These are phyloP conservation scores for Cyprinus carpio DNA, from an alignment of 2,113 vertebrate species.

Conservation along the genomic window DNA sequence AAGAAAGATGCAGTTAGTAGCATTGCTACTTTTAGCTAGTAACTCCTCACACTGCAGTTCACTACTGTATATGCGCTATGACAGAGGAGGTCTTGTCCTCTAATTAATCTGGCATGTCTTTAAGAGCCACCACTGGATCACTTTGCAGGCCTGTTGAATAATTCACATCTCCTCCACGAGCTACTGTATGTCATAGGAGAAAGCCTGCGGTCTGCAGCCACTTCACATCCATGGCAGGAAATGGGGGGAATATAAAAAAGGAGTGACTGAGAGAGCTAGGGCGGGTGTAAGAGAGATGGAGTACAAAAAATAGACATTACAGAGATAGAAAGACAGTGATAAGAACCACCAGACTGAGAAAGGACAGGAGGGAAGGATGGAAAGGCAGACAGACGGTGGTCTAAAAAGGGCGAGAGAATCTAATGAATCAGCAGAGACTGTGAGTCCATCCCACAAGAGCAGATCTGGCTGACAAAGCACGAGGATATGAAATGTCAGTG, in stretches of 20 bases:
- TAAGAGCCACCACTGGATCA: constrained; percentile 70
- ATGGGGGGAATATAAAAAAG: neutral
- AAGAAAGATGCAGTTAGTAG: neutral
- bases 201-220: constrained; percentile 61
- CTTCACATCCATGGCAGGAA: constrained; percentile 5
- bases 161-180: constrained; percentile 65
- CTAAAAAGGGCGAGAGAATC: constrained; percentile 54
- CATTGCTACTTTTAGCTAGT: neutral
- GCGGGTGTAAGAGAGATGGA: neutral
- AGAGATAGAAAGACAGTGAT: neutral
- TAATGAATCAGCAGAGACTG: constrained; percentile 50
- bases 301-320: constrained; percentile 38
- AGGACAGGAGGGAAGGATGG: constrained; percentile 17
- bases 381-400: constrained; percentile 40
- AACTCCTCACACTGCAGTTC: neutral
- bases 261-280: neutral
- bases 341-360: constrained; percentile 11
- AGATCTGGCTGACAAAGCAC: constrained; percentile 30
- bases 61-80: constrained; percentile 29
- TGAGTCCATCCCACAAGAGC: constrained; percentile 1
- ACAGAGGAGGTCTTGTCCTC: constrained; percentile 65
- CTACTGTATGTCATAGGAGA: constrained; percentile 58
- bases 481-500: constrained; percentile 19
- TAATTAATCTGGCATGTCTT: constrained; percentile 74
- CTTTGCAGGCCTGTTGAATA: constrained; percentile 72